Base-by-base conservation (phyloP, 2,797 vertebrate species). In the Falco peregrinus region DNA sequence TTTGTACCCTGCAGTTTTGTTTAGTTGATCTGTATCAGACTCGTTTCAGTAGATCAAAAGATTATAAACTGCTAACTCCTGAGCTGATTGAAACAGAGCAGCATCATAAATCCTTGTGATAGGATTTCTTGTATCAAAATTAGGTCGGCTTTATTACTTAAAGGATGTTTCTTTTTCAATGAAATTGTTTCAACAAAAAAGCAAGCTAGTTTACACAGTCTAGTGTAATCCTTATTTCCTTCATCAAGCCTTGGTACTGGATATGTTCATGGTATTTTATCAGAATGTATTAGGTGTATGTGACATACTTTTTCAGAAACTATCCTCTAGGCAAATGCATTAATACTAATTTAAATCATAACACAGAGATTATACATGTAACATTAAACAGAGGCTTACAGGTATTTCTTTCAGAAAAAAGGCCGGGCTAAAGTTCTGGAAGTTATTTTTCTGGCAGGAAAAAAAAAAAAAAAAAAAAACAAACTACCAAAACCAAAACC, bases 41-140 rank as follows among this genome's bases (percentile, higher is more conserved):
- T 87, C 45, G 56, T 89, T 95, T 81, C 68, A 86, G 51, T 60
- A 92, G 84, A 95, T 92, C 68, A 91, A 92, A 97, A 92, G 48
- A 93, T 83, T 94, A 56, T 94, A 91, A 95, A 91, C 87, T 91
- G 51, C 31, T 85, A 71, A 90, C 57, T 94, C 53, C 61, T 57
- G 50, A 95, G 57, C 15, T 96, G 74, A 95, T 79, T 94, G 87
- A 93, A 97, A 91, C 1, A 10, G 16, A 92, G n/a, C 12, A 69
- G 16, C 3, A 22, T 41, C 78, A 85, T 84, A 94, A 95, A 95
- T 91, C 77, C 57, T 87, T 75, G 16, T 77, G 77, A 93, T 56
- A 81, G 65, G 83, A 96, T 94, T 92, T 95, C 61, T 85, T 91
- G 33, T 31, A 89, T 82, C 41, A 92, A 90, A 91, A 89, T 90